Evolutionary conservation across 2,888 invertebrate genomes (phyloP), one percentile per base, ranked within the genome.

Genomic region (Fragum fragum): DNA sequence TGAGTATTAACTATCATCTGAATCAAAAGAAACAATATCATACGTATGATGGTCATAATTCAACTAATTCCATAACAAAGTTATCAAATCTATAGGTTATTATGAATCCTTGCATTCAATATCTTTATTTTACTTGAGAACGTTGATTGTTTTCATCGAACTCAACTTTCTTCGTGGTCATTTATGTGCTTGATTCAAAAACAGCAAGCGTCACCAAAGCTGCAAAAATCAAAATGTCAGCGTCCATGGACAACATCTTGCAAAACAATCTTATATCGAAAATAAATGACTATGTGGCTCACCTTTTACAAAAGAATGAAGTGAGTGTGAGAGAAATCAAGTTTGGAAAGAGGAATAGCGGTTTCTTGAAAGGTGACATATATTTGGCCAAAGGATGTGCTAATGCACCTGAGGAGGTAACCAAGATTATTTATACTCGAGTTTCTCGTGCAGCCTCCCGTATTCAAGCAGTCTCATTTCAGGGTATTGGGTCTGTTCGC

Each of bases 141-240:
- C n/a, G n/a, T n/a, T n/a, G n/a, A n/a, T 14, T 39, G 39, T 39
- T 39, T 39, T 39, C 39, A 39, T 39, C 14, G 39, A 39, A 39
- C 39, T 14, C 14, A 39, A 39, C 39, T 14, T 39, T 39, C 39
- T 39, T 47, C 47, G 14, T 14, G 2, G n/a, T 47, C 47, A 47
- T n/a, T n/a, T 2, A 47, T 9, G 14, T 16, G 47, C 16, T 18
- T 1, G 5, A 47, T 47, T 47, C 14, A 5, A 47, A 9, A 5
- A n/a, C 16, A 14, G 5, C 14, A 47, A 47, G 47, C 47, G 47
- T 47, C 47, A 9, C 3, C 14, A 14, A 47, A 47, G 18, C 5
- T 14, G 3, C 6, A 47, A 47, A 18, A n/a, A 47, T 61, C 23
- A 76, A 80, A 18, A 82, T 82, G 82, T 78, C 82, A 36, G 75